Conservation (phyloP, 2,113 vertebrate genomes). For the Xenopus borealis region DNA sequence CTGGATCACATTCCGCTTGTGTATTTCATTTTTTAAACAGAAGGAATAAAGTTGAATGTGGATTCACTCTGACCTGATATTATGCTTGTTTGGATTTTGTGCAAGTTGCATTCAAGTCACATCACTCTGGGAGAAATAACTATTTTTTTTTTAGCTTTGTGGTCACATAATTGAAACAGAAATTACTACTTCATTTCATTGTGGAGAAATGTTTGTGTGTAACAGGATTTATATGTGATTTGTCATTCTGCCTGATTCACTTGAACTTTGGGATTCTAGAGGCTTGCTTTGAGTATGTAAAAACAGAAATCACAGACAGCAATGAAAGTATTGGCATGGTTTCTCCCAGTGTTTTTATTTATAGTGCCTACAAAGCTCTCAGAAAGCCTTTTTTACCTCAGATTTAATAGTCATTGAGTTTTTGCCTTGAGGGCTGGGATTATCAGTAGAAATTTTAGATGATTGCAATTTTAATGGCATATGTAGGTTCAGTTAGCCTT, state of each 20-base stretch:
- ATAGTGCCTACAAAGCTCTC: too few relatives aligned
- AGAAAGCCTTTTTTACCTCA: too few relatives aligned
- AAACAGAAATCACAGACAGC: neutral
- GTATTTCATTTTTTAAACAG: neutral
- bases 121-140: neutral
- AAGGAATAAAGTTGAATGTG: neutral
- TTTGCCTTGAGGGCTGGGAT: too few relatives aligned
- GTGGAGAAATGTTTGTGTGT: neutral
- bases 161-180: conserved; percentile 1
- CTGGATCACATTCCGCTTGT: neutral
- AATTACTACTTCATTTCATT: neutral
- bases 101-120: neutral
- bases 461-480: too few relatives aligned
- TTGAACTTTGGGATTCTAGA: neutral
- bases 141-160: neutral
- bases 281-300: neutral
- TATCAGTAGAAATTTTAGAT: too few relatives aligned
- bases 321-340: too few relatives aligned
- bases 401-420: too few relatives aligned
- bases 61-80: neutral
- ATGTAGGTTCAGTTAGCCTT: too few relatives aligned
- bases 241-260: neutral
- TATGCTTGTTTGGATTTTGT: neutral
- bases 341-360: too few relatives aligned
- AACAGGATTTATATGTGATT: conserved; percentile 3